A percentile compares a stretch with the other conserved stretches of the same genome.
phyloP scores from a whole-genome alignment of 2,113 vertebrate species.

The Strigops habroptila region DNA sequence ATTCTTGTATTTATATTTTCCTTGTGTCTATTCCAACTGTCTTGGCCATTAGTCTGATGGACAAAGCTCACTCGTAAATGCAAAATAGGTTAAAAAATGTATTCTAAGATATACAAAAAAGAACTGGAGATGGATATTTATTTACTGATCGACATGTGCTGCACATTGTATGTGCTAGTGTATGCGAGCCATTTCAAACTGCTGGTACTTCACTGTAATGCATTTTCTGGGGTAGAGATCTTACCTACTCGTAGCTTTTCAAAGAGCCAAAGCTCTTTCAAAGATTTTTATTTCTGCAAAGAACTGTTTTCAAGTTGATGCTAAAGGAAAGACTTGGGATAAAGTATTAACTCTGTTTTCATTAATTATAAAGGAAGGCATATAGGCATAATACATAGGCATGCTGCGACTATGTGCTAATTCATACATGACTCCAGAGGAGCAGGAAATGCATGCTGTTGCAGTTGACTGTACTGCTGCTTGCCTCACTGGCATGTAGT shows the following conservation, averaged over 20 bases:
- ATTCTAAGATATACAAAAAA: not conserved
- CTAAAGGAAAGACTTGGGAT: not conserved
- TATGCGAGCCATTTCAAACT: not conserved
- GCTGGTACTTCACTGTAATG: not conserved
- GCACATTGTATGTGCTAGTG: accelerated
- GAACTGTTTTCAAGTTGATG: not conserved
- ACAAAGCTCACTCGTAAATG: not conserved
- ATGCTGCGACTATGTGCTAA: not conserved
- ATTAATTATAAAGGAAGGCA: not conserved
- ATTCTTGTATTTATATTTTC: not conserved
- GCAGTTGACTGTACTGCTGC: not conserved
- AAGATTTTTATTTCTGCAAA: not conserved
- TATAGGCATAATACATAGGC: not conserved
- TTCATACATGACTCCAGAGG: not conserved
- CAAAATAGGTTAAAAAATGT: not conserved
- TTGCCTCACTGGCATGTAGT: not conserved
- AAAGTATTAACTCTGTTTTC: not conserved
- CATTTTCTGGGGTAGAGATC: not conserved
- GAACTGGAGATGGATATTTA: not conserved
- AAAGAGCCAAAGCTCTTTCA: not conserved
- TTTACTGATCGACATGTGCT: not conserved
- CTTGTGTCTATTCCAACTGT: not conserved
- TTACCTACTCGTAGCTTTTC: not conserved
- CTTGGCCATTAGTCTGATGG: not conserved
- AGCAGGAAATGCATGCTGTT: not conserved